Base-by-base conservation (phyloP, 92 coral and sea anemone species). In the Actinernus sp. region DNA sequence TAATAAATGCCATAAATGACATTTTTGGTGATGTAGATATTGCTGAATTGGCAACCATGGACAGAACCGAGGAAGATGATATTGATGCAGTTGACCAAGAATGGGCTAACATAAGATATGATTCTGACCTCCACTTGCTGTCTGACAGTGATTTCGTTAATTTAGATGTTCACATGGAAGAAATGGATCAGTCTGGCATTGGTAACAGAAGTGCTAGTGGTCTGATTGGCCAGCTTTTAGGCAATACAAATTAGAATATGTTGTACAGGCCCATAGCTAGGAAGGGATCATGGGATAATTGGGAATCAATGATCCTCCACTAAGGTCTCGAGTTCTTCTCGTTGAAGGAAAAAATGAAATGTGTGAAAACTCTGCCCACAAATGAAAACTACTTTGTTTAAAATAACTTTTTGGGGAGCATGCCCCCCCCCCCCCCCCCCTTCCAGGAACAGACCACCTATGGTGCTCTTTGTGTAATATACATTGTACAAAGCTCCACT, bases 31-130 rank as follows among this genome's bases (percentile, higher is more conserved):
- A 68, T 40, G 60, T 78, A 41, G 69, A 33, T 31, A 21, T 31
- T 26, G 48, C 44, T 50, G 70, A 68, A 17, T 19, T 31, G 14
- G 58, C 26, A 47, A 51, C 32, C 14, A 55, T 44, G 22, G 68
- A 41, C 4, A n/a, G 28, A 8, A 26, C 19, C 40, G 63, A 56
- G 21, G 23, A 25, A 27, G 52, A 22, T 13, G 65, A 63, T 51
- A 31, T 49, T 16, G 44, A 45, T 41, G 81, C 47, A 13, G 24
- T 60, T 2, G 65, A 51, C 12, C 24, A 68, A 34, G 75, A 64
- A 13, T 74, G 82, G 74, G 14, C 49, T 18, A 64, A 74, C 33
- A 44, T 74, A 21, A 63, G 64, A 50, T 64, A 74, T 74, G 82
- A 74, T 40, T 74, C 74, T 30, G 75, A 67, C 19, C 65, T 67